Evolutionary conservation across 2,888 invertebrate species (phyloP), one percentile per base, ranked within the genome.

Genomic region (Lasius fuliginosus): DNA sequence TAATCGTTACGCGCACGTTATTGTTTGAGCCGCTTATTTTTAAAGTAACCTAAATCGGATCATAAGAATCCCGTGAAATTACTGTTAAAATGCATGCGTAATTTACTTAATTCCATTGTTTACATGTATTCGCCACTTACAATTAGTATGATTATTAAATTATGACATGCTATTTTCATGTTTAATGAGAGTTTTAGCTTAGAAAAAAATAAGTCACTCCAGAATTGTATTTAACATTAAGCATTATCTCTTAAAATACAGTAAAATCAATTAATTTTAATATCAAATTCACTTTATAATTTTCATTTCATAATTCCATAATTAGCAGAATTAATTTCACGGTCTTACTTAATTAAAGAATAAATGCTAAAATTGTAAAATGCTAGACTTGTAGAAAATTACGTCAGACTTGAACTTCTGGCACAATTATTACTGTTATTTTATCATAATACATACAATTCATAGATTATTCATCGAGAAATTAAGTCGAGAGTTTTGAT

Each of bases 1-100:
- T 79, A 71, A 60, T 69, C 42, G 33, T 18, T 73, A 11, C 36
- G 23, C 60, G 12, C 23, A 23, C 11, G 58, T 77, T 42, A 30
- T 42, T 49, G 53, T 27, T 23, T 15, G 15, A 76, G 49, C 36
- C 27, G 49, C 49, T 76, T 77, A 77, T 56, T 30, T 46, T 46
- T 46, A 23, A 60, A 53, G 33, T 46, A 33, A 49, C 12, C n/a
- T 30, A 69, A 53, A 69, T 69, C 49, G 33, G 2, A 71, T 27
- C 9, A 18, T 18, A 46, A 60, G 46, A 81, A 73, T 81, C 12
- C 42, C 12, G 12, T 36, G 36, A 56, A 36, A 15, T 73, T 60
- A 36, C n/a, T 18, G 30, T n/a, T 30, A 36, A 53, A 67, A 33
- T 65, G 27, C 49, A 62, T 1, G 8, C 33, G 27, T 33, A 56